These are phyloP conservation scores for Sebastes cheni DNA, from an alignment of 2,797 vertebrate genomes.

Conservation along the genomic window DNA sequence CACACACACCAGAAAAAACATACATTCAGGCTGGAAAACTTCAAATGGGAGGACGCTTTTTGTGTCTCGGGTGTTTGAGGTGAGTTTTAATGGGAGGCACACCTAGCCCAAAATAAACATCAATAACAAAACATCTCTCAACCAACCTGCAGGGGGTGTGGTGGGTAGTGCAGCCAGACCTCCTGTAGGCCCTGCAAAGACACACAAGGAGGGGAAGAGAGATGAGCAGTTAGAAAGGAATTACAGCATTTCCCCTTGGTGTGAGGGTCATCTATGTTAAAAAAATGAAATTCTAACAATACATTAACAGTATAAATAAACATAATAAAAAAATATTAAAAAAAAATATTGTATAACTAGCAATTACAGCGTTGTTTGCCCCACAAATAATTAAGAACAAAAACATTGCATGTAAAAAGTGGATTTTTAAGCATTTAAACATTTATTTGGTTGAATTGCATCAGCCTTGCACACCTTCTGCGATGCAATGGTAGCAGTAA, in stretches of 20 bases:
- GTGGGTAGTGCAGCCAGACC: constrained; percentile 98
- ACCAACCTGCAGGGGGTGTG: constrained; percentile 96
- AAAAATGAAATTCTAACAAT: neutral
- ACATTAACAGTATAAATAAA: neutral
- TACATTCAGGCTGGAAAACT: constrained; percentile 25
- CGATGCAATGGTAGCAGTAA: neutral
- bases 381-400: neutral
- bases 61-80: constrained; percentile 37
- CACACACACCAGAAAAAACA: neutral
- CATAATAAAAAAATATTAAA: neutral
- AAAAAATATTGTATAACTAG: neutral
- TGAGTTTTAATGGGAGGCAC: constrained; percentile 58
- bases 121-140: constrained; percentile 45
- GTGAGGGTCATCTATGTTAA: neutral
- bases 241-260: neutral
- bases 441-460: neutral
- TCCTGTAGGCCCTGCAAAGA: constrained; percentile 90
- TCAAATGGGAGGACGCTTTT: constrained; percentile 32
- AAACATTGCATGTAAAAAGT: neutral
- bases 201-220: neutral
- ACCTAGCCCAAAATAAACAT: constrained; percentile 61
- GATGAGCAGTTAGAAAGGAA: constrained; percentile 24
- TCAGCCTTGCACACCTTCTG: neutral
- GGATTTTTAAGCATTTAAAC: neutral
- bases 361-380: neutral